Evolutionary conservation across 2,888 invertebrate species (phyloP), one percentile per base, ranked within the genome.

Genomic region (Cremastobaeus sp.): DNA sequence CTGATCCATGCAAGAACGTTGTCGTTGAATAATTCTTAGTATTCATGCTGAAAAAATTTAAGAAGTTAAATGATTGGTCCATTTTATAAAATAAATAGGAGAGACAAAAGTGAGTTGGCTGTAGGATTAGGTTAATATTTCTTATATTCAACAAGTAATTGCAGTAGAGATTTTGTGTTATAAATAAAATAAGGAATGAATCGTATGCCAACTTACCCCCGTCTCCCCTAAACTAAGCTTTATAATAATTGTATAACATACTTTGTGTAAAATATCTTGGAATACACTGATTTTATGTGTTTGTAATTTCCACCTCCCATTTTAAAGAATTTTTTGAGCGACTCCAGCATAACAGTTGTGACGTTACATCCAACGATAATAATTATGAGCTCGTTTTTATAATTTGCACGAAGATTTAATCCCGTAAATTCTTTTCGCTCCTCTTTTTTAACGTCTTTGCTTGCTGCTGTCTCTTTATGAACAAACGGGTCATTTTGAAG

Each of bases 261-360:
- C 74, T 34, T n/a, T 4, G 70, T 41, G 12, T 17, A 25, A 35
- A 55, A 70, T 6, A 55, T 30, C 76, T 87, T 87, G 75, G 84
- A 86, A 65, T 87, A 87, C 3, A 86, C 78, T 12, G 87, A 88
- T 69, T 86, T 87, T 0, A 88, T 82, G 52, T 86, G 84, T 65
- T 85, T 83, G 70, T 83, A 79, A 57, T 81, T 84, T 52, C 86
- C 86, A 3, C 81, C 59, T 5, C 84, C 86, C 21, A 68, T 75
- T 71, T 84, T 84, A 52, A 82, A 87, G 2, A 81, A 81, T 37
- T 82, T 81, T 68, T 85, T 86, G 14, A 88, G 77, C 25, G 80
- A 80, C 59, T 85, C 84, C 81, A 85, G 82, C 12, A 84, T 83
- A 5, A 59, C 45, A 6, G 77, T 76, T 64, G 75, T 79, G 18